Base-by-base conservation (phyloP, 2,113 vertebrate genomes). In the Gavia stellata region DNA sequence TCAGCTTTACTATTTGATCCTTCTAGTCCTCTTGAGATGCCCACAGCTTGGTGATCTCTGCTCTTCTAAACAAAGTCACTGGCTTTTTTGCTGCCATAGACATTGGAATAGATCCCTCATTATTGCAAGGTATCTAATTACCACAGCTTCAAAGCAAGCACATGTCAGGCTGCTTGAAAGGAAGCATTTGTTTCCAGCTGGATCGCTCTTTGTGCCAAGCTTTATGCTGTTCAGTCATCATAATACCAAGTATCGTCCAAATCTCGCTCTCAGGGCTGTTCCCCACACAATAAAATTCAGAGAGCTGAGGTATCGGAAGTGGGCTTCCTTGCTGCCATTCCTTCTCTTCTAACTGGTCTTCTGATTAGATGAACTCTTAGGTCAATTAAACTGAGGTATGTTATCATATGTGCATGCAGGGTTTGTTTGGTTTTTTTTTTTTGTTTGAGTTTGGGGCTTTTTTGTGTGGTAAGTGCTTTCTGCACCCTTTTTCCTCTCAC, bases 81-180 rank as follows among this genome's bases (percentile, higher is more conserved):
- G 53, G 31, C 31, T 89, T 61, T 80, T 71, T 87, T 45, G 1
- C 66, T 75, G 40, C n/a, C 6, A 0, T n/a, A 49, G 85, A 49
- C 17, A 3, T 40, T 87, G 61, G 72, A 93, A 86, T 94, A 94
- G 91, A 83, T 90, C 44, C 40, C 62, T 70, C 62, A 3, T 94
- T 94, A 80, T 63, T 88, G 79, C 55, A 86, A 55, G 65, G 89
- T 96, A 81, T 95, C 92, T 90, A 81, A 94, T 97, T 96, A 91
- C 94, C 17, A 8, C 42, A 66, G 65, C 91, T 91, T 94, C 81
- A 96, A 97, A 96, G 94, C 81, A 73, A 90, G 85, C 84, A 34
- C 78, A 24, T 75, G 68, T 90, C 83, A 88, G 55, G 52, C 93
- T 40, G 29, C 81, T 94, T 95, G 84, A 91, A 97, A 95, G 79